A percentile compares a stretch with the other conserved stretches of the same genome.
Evolutionary conservation across 2,113 vertebrate genomes (phyloP).

Genomic region (Upupa epops): DNA sequence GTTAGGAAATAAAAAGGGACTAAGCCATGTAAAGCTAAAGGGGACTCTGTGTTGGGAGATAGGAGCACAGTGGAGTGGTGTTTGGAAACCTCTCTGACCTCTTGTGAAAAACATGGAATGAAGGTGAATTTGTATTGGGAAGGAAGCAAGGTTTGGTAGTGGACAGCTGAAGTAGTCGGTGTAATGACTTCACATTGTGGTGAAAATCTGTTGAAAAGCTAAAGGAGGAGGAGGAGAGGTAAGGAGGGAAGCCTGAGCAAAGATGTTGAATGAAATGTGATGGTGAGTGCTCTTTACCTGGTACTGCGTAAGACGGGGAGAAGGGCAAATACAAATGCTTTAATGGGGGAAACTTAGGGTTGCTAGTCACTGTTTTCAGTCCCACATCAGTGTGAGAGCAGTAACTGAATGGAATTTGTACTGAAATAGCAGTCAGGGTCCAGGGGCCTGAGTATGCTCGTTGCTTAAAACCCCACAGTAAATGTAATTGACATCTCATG

Average conservation of each 20-base stretch:
- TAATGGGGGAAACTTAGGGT: neutral
- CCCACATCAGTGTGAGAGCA: neutral
- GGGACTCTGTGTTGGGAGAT: neutral
- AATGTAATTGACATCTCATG: neutral
- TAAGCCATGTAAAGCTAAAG: neutral
- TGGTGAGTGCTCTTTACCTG: neutral
- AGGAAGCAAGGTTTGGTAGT: neutral
- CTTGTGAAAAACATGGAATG: neutral
- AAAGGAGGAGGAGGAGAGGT: neutral
- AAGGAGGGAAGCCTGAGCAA: neutral
- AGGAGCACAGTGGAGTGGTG: neutral
- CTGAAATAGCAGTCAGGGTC: neutral
- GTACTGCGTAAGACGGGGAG: neutral
- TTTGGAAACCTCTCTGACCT: conserved; percentile 8
- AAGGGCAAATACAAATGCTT: neutral
- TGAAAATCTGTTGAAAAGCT: neutral
- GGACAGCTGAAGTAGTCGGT: neutral
- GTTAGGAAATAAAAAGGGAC: neutral
- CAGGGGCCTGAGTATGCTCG: neutral
- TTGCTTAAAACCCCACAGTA: neutral
- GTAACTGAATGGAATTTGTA: neutral
- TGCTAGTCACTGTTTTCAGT: neutral
- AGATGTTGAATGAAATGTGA: neutral
- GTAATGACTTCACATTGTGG: neutral
- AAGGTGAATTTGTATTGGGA: neutral